Conservation (phyloP, 2,888 invertebrate genomes). For the Lacanobia oleracea region DNA sequence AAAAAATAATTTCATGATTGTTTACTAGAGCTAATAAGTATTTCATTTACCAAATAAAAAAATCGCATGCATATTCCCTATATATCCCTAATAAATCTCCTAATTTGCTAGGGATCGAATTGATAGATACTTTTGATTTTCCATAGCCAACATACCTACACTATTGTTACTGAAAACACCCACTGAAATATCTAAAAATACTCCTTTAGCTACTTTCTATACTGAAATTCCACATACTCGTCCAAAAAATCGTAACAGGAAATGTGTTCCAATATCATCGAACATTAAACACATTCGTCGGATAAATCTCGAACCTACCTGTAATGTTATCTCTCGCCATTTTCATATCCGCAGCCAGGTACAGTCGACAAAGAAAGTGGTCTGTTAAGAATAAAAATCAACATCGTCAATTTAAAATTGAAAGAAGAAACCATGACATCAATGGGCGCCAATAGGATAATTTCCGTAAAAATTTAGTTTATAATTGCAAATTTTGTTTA, state of each 20-base stretch:
- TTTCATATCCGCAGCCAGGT: conserved; percentile 47
- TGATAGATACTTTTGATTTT: too few relatives aligned
- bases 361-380: conserved; percentile 12
- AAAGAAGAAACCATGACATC: too few relatives aligned
- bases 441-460: too few relatives aligned
- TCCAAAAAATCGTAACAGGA: conserved; percentile 19
- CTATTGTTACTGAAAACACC: background rate
- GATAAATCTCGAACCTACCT: conserved; percentile 47
- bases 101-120: too few relatives aligned
- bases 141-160: too few relatives aligned
- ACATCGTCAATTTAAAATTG: background rate
- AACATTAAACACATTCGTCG: conserved; percentile 38
- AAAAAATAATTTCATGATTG: too few relatives aligned
- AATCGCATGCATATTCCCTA: too few relatives aligned
- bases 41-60: too few relatives aligned
- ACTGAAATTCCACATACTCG: conserved; percentile 4
- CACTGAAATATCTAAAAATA: background rate
- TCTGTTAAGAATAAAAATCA: background rate
- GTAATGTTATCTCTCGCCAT: conserved; percentile 58
- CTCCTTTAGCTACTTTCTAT: background rate
- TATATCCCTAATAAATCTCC: too few relatives aligned
- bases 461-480: too few relatives aligned
- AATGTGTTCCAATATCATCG: conserved; percentile 39
- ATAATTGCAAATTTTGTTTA: too few relatives aligned
- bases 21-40: too few relatives aligned